Base-by-base conservation (phyloP, 2,888 invertebrate species). In the Dicyrtoma fusca region DNA sequence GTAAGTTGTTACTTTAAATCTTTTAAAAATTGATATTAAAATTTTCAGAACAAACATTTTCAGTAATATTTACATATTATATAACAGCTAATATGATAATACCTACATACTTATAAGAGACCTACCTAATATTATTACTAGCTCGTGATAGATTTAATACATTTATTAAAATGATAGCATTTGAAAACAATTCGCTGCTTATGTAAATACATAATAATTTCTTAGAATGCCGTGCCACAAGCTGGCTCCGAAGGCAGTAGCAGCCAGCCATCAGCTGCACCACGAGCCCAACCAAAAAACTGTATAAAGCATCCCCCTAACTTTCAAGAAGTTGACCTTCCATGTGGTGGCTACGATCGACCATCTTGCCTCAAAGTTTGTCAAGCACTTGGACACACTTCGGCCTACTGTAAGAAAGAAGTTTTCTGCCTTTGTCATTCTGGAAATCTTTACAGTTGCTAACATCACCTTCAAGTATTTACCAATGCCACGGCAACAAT, bases 381-480 rank as follows among this genome's bases (percentile, higher is more conserved):
- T 68, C 73, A 74, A 66, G 62, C 66, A 64, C 66, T 79, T 10
- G 79, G 77, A 6, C 77, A 78, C 53, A 72, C 69, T 1, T 61
- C 71, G 21, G 75, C 75, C 13, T 78, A 76, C 71, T 79, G 79
- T 61, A 71, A 74, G 42, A 74, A 76, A 47, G 78, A 79, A 73
- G 71, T 42, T 4, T 79, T 79, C 51, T 79, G 79, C 44, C 66
- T 79, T 2, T 79, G 79, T 45, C 74, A 79, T 70, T 76, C 76
- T 44, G 79, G 79, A 57, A 76, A 79, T 71, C 69, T 79, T 34
- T 79, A 79, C 70, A 76, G 77, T 55, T 79, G 79, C 69, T 79
- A 66, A 72, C 63, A 34, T n/a, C n/a, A n/a, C n/a, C n/a, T n/a
- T n/a, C n/a, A n/a, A 71, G n/a, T 44, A 49, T 84, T 84, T 82